phyloP scores from a whole-genome alignment of 2,888 invertebrate species.

The Linhomoeus sp. region DNA sequence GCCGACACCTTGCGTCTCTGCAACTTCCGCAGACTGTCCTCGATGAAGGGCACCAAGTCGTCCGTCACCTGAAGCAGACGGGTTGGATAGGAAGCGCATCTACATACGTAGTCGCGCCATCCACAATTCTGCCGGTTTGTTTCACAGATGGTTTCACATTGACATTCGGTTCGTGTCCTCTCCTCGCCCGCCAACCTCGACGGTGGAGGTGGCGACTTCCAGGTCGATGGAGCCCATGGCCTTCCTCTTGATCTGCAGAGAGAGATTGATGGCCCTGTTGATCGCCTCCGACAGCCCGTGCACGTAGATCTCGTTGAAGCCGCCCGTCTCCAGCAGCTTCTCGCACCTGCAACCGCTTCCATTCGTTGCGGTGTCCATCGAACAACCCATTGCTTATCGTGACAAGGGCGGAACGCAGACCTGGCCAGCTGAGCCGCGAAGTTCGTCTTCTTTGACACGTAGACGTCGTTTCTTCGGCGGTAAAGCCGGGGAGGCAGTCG shows the following conservation, averaged over 20 bases:
- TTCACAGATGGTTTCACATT: no score
- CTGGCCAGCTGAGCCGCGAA: constrained; percentile 13
- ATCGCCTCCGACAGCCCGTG: constrained; percentile 76
- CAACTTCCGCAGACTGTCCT: constrained; percentile 34
- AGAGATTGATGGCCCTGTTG: constrained; percentile 60
- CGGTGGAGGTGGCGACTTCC: constrained; percentile 64
- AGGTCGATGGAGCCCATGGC: constrained; percentile 44
- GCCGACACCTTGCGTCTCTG: constrained; percentile 62
- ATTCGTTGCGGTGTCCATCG: no score
- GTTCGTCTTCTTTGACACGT: constrained; percentile 41
- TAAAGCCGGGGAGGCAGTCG: constrained; percentile 45
- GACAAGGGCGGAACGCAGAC: no score
- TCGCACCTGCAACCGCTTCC: constrained; percentile 9
- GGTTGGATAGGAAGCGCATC: no score
- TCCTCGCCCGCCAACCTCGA: no score
- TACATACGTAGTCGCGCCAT: no score
- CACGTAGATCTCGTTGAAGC: constrained; percentile 44
- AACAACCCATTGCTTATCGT: no score
- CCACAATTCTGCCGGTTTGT: no score
- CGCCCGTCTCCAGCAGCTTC: constrained; percentile 11
- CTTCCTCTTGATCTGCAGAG: constrained; percentile 43
- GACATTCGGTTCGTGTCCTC: no score
- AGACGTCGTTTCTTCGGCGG: constrained; percentile 52
- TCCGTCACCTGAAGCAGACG: constrained; percentile 41
- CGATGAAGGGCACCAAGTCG: constrained; percentile 59